Percentiles rank a stretch among this genome's conserved stretches.
These are phyloP conservation scores for Todiramphus saurophagus DNA, from an alignment of 2,113 vertebrate species.

Conservation along the genomic window DNA sequence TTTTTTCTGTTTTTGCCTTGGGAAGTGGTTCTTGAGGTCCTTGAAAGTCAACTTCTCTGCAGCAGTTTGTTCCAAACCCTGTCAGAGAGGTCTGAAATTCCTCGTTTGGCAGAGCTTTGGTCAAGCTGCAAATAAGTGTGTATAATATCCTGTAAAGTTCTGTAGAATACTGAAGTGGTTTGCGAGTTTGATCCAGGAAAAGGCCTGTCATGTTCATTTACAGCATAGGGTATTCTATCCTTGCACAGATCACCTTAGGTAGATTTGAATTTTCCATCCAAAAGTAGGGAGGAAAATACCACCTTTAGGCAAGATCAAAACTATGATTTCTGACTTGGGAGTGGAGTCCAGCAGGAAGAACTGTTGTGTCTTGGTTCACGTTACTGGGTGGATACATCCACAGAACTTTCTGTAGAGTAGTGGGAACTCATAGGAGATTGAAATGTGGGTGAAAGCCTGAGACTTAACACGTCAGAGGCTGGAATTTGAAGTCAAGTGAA, in stretches of 20 bases:
- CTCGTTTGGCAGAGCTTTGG: background rate
- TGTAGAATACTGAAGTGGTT: background rate
- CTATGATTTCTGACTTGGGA: background rate
- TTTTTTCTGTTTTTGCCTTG: background rate
- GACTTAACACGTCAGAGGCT: background rate
- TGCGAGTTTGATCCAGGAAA: background rate
- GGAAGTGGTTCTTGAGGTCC: background rate
- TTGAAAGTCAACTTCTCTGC: background rate
- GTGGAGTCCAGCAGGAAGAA: background rate
- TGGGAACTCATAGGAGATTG: background rate
- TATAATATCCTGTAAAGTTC: background rate
- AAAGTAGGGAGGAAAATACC: background rate
- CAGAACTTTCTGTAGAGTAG: background rate
- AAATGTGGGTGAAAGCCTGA: background rate
- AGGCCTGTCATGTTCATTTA: background rate
- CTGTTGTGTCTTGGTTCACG: background rate
- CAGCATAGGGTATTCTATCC: background rate
- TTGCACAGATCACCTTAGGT: background rate
- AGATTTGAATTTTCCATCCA: background rate
- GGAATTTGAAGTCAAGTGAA: no score
- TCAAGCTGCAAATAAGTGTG: background rate
- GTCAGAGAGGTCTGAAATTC: background rate
- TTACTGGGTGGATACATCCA: background rate
- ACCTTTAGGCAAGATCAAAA: background rate
- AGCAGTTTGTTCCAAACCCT: background rate